Evolutionary conservation across 2,888 invertebrate species (phyloP).

Genomic region (Neria commutata): DNA sequence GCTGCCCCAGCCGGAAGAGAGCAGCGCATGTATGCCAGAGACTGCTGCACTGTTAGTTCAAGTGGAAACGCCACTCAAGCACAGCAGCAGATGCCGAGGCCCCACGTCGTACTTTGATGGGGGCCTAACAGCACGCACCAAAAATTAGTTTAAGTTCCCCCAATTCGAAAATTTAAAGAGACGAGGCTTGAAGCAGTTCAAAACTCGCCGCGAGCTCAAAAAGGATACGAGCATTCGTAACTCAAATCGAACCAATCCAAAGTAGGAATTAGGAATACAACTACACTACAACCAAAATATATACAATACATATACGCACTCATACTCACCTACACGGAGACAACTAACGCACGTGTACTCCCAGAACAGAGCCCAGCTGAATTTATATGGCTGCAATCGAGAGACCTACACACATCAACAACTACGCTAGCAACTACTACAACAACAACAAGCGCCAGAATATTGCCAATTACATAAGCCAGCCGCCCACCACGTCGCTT

Average conservation of each 20-base stretch:
- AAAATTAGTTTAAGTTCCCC: slow-evolving; percentile 14
- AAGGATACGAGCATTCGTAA: too few species aligned
- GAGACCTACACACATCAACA: not conserved
- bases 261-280: too few species aligned
- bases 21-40: too few species aligned
- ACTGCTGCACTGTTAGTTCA: too few species aligned
- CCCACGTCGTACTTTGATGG: too few species aligned
- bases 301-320: not conserved
- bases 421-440: slow-evolving; percentile 31
- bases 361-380: slow-evolving; percentile 7
- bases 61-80: too few species aligned
- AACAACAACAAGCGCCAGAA: slow-evolving; percentile 16
- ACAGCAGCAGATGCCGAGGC: too few species aligned
- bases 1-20: too few species aligned
- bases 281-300: not conserved
- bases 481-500: not conserved
- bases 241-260: too few species aligned
- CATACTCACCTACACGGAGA: not conserved
- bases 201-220: too few species aligned
- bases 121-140: slow-evolving; percentile 7
- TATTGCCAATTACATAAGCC: not conserved
- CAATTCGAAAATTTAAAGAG: slow-evolving; percentile 1
- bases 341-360: not conserved
- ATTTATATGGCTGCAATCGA: slow-evolving; percentile 41
- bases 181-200: too few species aligned